phyloP scores from a whole-genome alignment of 1,140 invertebrate genomes.

The Heliconius hermathena region DNA sequence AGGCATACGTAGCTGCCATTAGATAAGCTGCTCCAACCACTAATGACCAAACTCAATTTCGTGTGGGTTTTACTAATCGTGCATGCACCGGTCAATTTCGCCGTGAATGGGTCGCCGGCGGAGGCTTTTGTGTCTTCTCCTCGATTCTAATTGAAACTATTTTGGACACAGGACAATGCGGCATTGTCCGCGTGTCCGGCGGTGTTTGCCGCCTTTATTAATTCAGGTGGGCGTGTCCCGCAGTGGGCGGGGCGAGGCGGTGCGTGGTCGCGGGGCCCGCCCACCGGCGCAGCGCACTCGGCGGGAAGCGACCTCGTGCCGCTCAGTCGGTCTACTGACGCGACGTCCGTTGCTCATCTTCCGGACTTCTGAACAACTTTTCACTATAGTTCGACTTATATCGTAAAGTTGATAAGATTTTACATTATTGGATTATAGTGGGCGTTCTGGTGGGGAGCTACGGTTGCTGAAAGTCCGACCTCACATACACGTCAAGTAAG shows the following conservation, averaged over 20 bases:
- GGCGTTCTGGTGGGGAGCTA: conserved; percentile 21
- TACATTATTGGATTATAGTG: conserved; percentile 22
- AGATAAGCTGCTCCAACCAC: conserved; percentile 22
- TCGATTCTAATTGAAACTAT: conserved; percentile 81
- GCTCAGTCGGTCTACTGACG: conserved; percentile 72
- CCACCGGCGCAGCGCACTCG: conserved; percentile 62
- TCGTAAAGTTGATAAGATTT: conserved; percentile 33
- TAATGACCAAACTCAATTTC: conserved; percentile 30
- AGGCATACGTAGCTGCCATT: neutral
- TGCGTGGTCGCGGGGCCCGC: conserved; percentile 46
- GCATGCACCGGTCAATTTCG: conserved; percentile 71
- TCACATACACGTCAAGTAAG: conserved; percentile 74
- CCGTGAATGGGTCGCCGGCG: conserved; percentile 63
- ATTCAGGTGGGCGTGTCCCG: conserved; percentile 73
- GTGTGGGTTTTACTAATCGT: conserved; percentile 50
- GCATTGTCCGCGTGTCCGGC: conserved; percentile 79
- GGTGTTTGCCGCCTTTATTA: conserved; percentile 80
- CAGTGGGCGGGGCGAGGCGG: conserved; percentile 65
- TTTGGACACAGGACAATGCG: conserved; percentile 77
- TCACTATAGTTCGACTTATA: conserved; percentile 43
- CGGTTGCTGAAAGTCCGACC: conserved; percentile 49
- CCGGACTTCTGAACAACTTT: conserved; percentile 51
- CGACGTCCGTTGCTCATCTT: conserved; percentile 66
- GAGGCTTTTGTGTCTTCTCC: conserved; percentile 70
- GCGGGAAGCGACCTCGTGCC: conserved; percentile 44